Evolutionary conservation across 2,797 vertebrate species (phyloP).

Genomic region (Macropus fuliginosus): DNA sequence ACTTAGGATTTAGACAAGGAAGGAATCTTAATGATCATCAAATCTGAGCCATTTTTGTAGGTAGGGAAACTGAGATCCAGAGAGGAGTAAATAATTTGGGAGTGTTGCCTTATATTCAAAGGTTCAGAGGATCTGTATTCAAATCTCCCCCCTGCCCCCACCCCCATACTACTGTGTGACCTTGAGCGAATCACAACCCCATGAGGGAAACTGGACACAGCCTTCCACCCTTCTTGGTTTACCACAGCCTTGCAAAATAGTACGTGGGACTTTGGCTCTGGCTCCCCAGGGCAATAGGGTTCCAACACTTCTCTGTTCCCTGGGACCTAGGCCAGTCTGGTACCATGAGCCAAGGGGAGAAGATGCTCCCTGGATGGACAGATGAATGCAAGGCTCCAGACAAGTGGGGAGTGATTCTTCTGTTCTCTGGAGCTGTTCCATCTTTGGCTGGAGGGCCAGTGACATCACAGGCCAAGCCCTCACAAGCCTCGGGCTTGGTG

Average conservation of each 20-base stretch:
- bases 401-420: constrained; percentile 73
- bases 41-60: neutral
- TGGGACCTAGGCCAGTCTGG: constrained; percentile 71
- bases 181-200: neutral
- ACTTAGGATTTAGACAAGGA: neutral
- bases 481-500: constrained; percentile 73
- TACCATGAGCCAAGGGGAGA: constrained; percentile 77
- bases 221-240: constrained; percentile 63
- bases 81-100: neutral
- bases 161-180: neutral
- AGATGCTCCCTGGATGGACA: constrained; percentile 62
- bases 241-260: constrained; percentile 78
- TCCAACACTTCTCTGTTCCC: constrained; percentile 63
- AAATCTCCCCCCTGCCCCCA: neutral
- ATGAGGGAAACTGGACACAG: constrained; percentile 30
- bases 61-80: neutral
- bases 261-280: constrained; percentile 80
- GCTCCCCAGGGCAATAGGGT: constrained; percentile 72
- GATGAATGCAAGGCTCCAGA: constrained; percentile 67
- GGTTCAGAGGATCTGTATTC: neutral
- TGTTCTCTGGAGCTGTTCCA: constrained; percentile 73
- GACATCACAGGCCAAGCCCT: constrained; percentile 65
- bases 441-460: constrained; percentile 72
- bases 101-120: neutral
- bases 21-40: neutral